Evolutionary conservation across 2,113 vertebrate genomes (phyloP).

Genomic region (Thermophis baileyi): DNA sequence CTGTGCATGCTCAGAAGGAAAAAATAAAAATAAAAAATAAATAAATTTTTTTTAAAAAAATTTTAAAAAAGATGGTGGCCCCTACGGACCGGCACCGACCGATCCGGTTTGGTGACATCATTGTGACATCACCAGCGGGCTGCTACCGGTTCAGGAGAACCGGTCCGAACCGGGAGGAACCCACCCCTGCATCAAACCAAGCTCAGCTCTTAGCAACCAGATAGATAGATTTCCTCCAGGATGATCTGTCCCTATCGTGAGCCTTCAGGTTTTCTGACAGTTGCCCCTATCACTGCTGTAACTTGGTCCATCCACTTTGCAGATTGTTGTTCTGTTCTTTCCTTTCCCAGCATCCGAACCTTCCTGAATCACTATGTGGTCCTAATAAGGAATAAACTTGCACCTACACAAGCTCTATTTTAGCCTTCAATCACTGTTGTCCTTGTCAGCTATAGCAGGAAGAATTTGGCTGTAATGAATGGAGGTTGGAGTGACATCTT

Average conservation of each 20-base stretch:
- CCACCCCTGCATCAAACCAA: too few species aligned
- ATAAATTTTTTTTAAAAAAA: too few species aligned
- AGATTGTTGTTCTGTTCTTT: neutral
- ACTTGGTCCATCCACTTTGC: neutral
- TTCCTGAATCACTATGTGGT: neutral
- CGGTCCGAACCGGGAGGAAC: too few species aligned
- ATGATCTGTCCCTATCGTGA: neutral
- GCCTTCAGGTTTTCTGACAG: neutral
- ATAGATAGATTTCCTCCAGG: neutral
- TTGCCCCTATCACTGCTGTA: neutral
- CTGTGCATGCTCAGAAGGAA: too few species aligned
- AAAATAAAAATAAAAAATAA: too few species aligned
- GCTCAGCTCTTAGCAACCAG: neutral
- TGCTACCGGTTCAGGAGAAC: too few species aligned
- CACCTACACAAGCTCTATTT: neutral
- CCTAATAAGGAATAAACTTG: neutral
- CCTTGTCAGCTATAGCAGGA: neutral
- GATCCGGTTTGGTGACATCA: too few species aligned
- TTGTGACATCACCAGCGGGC: too few species aligned
- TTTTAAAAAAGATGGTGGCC: too few species aligned
- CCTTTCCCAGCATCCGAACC: neutral
- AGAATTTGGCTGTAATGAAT: neutral
- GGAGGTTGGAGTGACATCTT: neutral
- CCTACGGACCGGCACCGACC: too few species aligned
- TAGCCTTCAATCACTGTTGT: neutral